phyloP scores from a whole-genome alignment of 2,113 vertebrate species.

The Myrmecophaga tridactyla region DNA sequence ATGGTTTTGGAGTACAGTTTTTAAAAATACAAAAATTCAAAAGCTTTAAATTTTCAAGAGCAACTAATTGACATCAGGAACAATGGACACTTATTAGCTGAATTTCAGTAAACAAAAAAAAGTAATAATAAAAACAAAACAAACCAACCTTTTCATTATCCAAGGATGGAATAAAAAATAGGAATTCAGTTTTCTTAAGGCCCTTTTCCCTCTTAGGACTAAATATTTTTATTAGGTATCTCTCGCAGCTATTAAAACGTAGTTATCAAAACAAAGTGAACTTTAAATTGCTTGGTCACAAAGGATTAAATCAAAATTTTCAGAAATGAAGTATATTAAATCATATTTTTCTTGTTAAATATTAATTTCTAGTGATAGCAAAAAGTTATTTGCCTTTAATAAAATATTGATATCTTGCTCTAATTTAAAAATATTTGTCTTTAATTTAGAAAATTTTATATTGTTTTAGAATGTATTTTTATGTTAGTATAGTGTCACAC shows the following conservation, averaged over 20 bases:
- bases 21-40: background rate
- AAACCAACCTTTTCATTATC: background rate
- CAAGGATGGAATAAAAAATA: background rate
- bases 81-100: background rate
- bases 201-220: background rate
- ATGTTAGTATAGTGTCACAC: background rate
- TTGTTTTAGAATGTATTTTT: background rate
- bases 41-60: slow-evolving; percentile 10
- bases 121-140: background rate
- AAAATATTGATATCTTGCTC: background rate
- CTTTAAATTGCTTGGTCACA: background rate
- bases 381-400: slow-evolving; percentile 9
- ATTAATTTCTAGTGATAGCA: background rate
- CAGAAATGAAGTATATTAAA: background rate
- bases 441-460: background rate
- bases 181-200: background rate
- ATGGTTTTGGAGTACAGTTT: background rate
- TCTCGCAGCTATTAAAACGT: background rate
- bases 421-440: background rate
- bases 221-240: background rate
- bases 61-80: background rate
- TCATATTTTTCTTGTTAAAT: slow-evolving; percentile 18
- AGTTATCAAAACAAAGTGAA: slow-evolving; percentile 3
- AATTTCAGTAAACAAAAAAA: background rate
- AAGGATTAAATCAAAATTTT: background rate